Conservation (phyloP, 2,797 vertebrate genomes). For the Oophaga sylvatica region DNA sequence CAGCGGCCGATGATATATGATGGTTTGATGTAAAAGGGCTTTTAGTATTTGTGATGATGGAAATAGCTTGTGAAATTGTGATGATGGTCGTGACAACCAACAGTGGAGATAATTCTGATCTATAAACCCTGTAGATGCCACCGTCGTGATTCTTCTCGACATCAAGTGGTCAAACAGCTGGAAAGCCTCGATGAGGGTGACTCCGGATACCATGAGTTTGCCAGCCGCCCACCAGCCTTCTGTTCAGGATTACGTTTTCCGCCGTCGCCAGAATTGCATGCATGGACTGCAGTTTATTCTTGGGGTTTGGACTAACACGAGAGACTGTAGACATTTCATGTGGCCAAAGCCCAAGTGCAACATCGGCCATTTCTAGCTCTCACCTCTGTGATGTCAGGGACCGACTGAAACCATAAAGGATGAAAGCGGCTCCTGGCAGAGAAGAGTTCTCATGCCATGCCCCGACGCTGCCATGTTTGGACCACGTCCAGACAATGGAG, state of each 20-base stretch:
- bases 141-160: too few species aligned
- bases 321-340: constrained; percentile 70
- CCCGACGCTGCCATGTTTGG: constrained; percentile 72
- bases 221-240: constrained; percentile 68
- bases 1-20: too few species aligned
- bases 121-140: too few species aligned
- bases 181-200: not conserved
- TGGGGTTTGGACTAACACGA: constrained; percentile 60
- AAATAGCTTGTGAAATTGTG: too few species aligned
- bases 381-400: constrained; percentile 70
- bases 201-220: constrained; percentile 62
- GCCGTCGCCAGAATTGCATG: constrained; percentile 72
- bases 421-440: constrained; percentile 60
- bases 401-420: constrained; percentile 70
- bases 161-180: too few species aligned
- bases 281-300: constrained; percentile 71
- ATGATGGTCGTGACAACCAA: not conserved
- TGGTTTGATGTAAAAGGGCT: too few species aligned
- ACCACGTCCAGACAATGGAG: constrained; percentile 66
- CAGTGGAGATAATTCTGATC: too few species aligned
- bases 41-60: too few species aligned
- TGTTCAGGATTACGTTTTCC: constrained; percentile 41
- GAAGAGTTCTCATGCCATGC: constrained; percentile 66
- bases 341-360: constrained; percentile 75
- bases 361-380: constrained; percentile 67